phyloP scores from a whole-genome alignment of 1,140 invertebrate genomes.

The Telenomus remus region DNA sequence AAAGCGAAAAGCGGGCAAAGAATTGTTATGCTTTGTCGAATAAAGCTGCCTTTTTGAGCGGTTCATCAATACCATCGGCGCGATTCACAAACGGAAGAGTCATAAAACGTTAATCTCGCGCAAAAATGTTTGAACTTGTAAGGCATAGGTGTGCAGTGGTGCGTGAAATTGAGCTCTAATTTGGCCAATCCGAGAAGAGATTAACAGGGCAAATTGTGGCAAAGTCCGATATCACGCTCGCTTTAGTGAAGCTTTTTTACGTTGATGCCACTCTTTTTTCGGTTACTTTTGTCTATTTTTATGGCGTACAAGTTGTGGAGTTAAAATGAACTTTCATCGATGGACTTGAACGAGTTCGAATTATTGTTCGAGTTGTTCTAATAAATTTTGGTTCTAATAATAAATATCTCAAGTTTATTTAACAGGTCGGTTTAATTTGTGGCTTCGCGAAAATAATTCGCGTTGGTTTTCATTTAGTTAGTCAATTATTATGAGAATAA shows the following conservation, averaged over 20 bases:
- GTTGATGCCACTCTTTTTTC: too few species aligned
- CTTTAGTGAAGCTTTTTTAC: background rate
- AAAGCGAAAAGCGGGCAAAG: slow-evolving; percentile 16
- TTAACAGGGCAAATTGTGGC: slow-evolving; percentile 13
- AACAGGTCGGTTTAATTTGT: too few species aligned
- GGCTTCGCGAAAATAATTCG: too few species aligned
- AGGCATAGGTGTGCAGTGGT: slow-evolving; percentile 14
- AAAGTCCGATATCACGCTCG: background rate
- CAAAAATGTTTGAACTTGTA: slow-evolving; percentile 33
- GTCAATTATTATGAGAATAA: too few species aligned
- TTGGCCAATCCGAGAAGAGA: slow-evolving; percentile 18
- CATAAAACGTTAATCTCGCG: slow-evolving; percentile 36
- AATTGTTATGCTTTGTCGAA: slow-evolving; percentile 11
- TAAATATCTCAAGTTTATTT: too few species aligned
- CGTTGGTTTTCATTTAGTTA: too few species aligned
- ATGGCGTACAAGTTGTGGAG: too few species aligned
- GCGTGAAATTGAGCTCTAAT: slow-evolving; percentile 26
- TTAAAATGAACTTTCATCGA: too few species aligned
- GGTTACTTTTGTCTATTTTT: too few species aligned
- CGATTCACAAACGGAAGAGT: slow-evolving; percentile 23
- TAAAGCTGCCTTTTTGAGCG: slow-evolving; percentile 20
- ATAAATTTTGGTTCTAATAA: too few species aligned
- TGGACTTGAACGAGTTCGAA: too few species aligned
- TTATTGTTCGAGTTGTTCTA: too few species aligned
- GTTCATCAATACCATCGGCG: slow-evolving; percentile 24